A percentile compares a stretch with the other conserved stretches of the same genome.
Evolutionary conservation across 2,797 vertebrate species (phyloP).

Genomic region (Cyclura pinguis): DNA sequence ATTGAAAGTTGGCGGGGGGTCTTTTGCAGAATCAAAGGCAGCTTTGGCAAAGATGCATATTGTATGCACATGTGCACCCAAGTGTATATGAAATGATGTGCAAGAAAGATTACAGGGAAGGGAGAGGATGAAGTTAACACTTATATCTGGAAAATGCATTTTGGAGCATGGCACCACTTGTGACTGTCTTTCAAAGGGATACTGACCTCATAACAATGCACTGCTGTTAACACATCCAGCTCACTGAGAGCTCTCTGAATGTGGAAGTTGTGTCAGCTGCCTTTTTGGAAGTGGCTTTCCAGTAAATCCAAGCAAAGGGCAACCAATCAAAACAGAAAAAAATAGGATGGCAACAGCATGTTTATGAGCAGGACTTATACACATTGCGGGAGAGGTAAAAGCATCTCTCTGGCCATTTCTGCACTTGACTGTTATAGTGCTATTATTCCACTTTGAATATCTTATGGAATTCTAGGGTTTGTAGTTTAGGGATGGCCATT

Average conservation of each 20-base stretch:
- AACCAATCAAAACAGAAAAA: conserved; percentile 47
- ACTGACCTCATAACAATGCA: conserved; percentile 38
- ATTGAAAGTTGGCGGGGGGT: not conserved
- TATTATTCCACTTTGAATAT: too few relatives aligned
- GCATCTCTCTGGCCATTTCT: not conserved
- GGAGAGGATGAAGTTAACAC: conserved; percentile 39
- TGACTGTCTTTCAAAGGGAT: conserved; percentile 61
- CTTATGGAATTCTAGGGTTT: too few relatives aligned
- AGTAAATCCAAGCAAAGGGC: conserved; percentile 51
- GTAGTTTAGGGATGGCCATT: too few relatives aligned
- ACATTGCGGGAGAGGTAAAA: not conserved
- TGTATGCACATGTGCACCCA: rapidly evolving
- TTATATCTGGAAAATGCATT: conserved; percentile 74
- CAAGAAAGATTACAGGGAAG: conserved; percentile 36
- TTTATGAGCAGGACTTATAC: not conserved
- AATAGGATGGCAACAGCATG: not conserved
- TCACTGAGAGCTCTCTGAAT: not conserved
- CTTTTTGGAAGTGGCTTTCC: conserved; percentile 29
- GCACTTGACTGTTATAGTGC: too few relatives aligned
- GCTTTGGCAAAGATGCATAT: conserved; percentile 7
- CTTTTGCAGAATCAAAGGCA: conserved; percentile 35
- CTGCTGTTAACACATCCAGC: conserved; percentile 21
- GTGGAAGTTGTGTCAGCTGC: conserved; percentile 42
- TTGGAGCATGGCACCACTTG: conserved; percentile 66
- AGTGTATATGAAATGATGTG: not conserved